Evolutionary conservation across 2,888 invertebrate species (phyloP).

Genomic region (Netelia fuscicornis): DNA sequence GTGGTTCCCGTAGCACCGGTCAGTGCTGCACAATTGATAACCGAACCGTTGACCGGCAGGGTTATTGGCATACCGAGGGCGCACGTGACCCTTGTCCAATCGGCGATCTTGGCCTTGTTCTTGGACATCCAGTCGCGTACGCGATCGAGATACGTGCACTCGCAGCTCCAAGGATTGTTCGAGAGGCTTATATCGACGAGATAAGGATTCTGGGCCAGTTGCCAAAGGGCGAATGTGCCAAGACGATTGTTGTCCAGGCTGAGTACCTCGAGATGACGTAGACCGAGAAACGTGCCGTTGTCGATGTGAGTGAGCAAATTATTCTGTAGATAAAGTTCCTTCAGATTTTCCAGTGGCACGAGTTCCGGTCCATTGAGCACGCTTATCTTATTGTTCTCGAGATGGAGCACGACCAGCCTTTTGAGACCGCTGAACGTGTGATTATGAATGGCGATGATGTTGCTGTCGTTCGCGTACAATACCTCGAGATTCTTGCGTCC

Average conservation of each 20-base stretch:
- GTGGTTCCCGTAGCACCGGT: slow-evolving; percentile 91
- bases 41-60: slow-evolving; percentile 91
- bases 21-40: slow-evolving; percentile 91
- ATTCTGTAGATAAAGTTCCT: slow-evolving; percentile 94
- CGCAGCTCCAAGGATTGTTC: slow-evolving; percentile 96
- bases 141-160: slow-evolving; percentile 93
- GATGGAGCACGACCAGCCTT: slow-evolving; percentile 92
- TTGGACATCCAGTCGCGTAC: slow-evolving; percentile 93
- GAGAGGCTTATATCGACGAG: slow-evolving; percentile 94
- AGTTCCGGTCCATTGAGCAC: slow-evolving; percentile 93
- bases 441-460: slow-evolving; percentile 93
- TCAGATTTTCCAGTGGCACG: slow-evolving; percentile 91
- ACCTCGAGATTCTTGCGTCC: slow-evolving; percentile 96
- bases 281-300: slow-evolving; percentile 93
- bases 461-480: slow-evolving; percentile 95
- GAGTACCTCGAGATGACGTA: slow-evolving; percentile 93
- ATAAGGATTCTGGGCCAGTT: slow-evolving; percentile 93
- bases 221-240: slow-evolving; percentile 94
- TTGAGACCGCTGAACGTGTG: slow-evolving; percentile 96
- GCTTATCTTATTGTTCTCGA: slow-evolving; percentile 94
- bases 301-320: slow-evolving; percentile 93
- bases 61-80: slow-evolving; percentile 89
- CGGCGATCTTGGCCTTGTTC: slow-evolving; percentile 92
- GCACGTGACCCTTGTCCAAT: slow-evolving; percentile 91
- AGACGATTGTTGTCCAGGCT: slow-evolving; percentile 94